phyloP scores from a whole-genome alignment of 2,113 vertebrate species.

The Mesocricetus auratus region DNA sequence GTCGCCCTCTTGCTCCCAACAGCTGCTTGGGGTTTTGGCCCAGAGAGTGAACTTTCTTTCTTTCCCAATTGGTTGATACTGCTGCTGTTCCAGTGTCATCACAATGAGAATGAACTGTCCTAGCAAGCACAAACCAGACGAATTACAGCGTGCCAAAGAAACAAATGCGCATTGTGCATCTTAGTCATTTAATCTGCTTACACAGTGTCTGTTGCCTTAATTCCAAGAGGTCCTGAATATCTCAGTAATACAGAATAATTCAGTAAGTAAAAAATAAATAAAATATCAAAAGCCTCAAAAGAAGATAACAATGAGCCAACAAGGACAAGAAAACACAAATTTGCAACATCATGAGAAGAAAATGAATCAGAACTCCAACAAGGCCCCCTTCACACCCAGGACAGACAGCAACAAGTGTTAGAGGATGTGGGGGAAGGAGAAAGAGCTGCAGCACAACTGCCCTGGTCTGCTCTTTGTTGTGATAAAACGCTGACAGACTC shows the following conservation, averaged over 20 bases:
- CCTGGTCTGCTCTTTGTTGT: not conserved
- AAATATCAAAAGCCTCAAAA: not conserved
- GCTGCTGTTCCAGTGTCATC: not conserved
- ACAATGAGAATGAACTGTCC: not conserved
- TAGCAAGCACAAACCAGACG: not conserved
- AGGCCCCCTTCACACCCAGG: not conserved
- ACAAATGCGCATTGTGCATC: not conserved
- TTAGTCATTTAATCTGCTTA: not conserved
- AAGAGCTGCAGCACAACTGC: not conserved
- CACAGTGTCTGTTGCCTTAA: conserved; percentile 13
- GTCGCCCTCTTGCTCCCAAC: conserved; percentile 93
- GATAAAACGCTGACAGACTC: no score
- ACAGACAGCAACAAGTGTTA: not conserved
- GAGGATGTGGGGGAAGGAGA: not conserved
- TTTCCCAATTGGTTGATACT: conserved; percentile 33
- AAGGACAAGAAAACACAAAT: conserved; percentile 6
- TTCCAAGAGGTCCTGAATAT: not conserved
- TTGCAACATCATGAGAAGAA: not conserved
- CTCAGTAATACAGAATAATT: not conserved
- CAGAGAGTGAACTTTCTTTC: conserved; percentile 79
- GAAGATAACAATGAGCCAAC: not conserved
- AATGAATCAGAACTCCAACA: not conserved
- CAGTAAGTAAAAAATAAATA: no score
- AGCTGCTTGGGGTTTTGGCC: conserved; percentile 94
- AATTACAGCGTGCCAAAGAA: not conserved